Evolutionary conservation across 1,140 invertebrate species (phyloP), one percentile per base, ranked within the genome.

Genomic region (Pogonus chalceus): DNA sequence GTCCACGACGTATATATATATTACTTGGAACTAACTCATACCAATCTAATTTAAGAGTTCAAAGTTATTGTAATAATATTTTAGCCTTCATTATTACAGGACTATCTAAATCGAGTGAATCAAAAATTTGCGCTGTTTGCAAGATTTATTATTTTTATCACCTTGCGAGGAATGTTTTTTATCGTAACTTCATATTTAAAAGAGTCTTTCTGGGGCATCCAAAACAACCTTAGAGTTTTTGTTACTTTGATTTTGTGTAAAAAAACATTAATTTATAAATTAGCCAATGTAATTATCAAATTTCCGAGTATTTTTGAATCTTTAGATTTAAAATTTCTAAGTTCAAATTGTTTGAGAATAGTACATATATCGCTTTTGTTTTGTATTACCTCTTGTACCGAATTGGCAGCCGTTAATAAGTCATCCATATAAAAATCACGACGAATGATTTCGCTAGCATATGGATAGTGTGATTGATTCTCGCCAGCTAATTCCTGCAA

Each of bases 371-470:
- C n/a, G n/a, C n/a, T n/a, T n/a, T n/a, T n/a, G n/a, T n/a, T n/a
- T n/a, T n/a, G n/a, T n/a, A n/a, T n/a, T n/a, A n/a, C n/a, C n/a
- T n/a, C n/a, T n/a, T n/a, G n/a, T n/a, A n/a, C n/a, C n/a, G n/a
- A n/a, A n/a, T n/a, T n/a, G n/a, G n/a, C n/a, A n/a, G n/a, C n/a
- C n/a, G 43, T 56, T 0, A 66, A 20, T 14, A 64, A 9, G 52
- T 68, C 66, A 47, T 70, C 67, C 2, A 69, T 58, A 52, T 69
- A 71, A 21, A 67, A 60, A 35, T 68, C 55, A 1, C 51, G 20
- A 0, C 9, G 1, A 20, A 66, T 63, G 9, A 59, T 47, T 24
- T 35, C 9, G 23, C 56, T 35, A n/a, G 58, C 66, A 16, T 26
- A 2, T n/a, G 65, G 61, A 21, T 14, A 59, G 2, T 52, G n/a